These are phyloP conservation scores for Heliconius ethilla DNA, from an alignment of 2,888 invertebrate species.

Conservation along the genomic window DNA sequence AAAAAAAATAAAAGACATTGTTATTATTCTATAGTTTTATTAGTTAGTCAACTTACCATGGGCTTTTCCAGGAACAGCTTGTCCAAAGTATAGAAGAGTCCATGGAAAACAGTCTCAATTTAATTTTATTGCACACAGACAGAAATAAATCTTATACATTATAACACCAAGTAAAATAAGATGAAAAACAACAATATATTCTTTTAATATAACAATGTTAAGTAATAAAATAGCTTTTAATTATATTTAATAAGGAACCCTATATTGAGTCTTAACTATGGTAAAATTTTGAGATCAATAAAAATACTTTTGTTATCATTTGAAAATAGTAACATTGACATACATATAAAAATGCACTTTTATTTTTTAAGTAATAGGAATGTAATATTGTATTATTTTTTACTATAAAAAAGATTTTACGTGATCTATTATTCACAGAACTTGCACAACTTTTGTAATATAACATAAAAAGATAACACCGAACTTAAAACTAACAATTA, in stretches of 20 bases:
- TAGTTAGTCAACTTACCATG: constrained; percentile 76
- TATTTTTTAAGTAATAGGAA: constrained; percentile 35
- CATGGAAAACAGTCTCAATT: constrained; percentile 78
- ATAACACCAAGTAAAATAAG: constrained; percentile 36
- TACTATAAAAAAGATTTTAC: neutral
- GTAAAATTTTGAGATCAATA: constrained; percentile 18
- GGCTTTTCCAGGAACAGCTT: constrained; percentile 76
- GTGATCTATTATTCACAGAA: neutral
- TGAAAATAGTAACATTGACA: constrained; percentile 12
- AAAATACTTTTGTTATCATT: constrained; percentile 4
- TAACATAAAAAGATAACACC: constrained; percentile 23
- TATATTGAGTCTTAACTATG: neutral
- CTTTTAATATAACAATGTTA: constrained; percentile 28
- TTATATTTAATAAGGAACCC: constrained; percentile 16
- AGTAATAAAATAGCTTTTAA: constrained; percentile 13
- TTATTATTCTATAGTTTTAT: constrained; percentile 63
- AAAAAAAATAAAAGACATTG: constrained; percentile 57
- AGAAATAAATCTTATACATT: constrained; percentile 45
- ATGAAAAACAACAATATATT: constrained; percentile 36
- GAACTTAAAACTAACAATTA: constrained; percentile 49
- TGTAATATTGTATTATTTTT: constrained; percentile 23
- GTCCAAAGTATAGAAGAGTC: constrained; percentile 74
- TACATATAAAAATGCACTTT: constrained; percentile 37
- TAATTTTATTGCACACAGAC: constrained; percentile 66
- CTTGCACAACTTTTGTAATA: constrained; percentile 35